A percentile compares a stretch with the other conserved stretches of the same genome.
These are phyloP conservation scores for Gastracanthus pulcherrimus DNA, from an alignment of 2,888 invertebrate species.

Conservation along the genomic window DNA sequence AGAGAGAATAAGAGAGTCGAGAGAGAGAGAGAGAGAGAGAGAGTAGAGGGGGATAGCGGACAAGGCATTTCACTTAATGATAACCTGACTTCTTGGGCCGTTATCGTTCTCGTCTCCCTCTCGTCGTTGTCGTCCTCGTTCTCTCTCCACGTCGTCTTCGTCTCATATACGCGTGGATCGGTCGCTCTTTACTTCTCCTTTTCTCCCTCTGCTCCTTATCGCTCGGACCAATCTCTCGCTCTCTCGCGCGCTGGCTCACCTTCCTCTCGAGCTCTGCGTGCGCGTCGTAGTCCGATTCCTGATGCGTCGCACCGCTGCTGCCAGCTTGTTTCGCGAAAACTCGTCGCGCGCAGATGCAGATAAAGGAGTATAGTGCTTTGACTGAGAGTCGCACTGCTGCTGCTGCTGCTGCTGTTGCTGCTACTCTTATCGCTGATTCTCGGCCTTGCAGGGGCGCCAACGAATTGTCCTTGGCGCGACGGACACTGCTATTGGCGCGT, in stretches of 20 bases:
- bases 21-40: conserved; percentile 65
- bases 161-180: conserved; percentile 58
- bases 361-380: conserved; percentile 36
- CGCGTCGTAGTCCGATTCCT: conserved; percentile 41
- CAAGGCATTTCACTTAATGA: conserved; percentile 78
- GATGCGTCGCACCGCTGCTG: conserved; percentile 34
- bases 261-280: background rate
- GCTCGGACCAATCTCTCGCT: conserved; percentile 66
- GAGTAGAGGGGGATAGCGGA: conserved; percentile 69
- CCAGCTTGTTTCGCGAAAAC: conserved; percentile 56
- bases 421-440: conserved; percentile 33
- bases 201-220: conserved; percentile 66
- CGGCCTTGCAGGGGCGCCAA: conserved; percentile 39
- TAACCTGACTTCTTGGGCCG: conserved; percentile 70
- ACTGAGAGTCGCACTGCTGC: background rate
- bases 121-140: conserved; percentile 48
- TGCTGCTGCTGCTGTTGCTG: no score
- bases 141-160: conserved; percentile 40
- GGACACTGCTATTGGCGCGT: background rate
- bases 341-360: conserved; percentile 52
- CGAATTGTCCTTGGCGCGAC: conserved; percentile 47
- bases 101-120: conserved; percentile 61
- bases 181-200: conserved; percentile 59
- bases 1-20: background rate
- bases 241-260: conserved; percentile 8